Conservation (phyloP, 2,888 invertebrate species). For the Parelbella ahira region DNA sequence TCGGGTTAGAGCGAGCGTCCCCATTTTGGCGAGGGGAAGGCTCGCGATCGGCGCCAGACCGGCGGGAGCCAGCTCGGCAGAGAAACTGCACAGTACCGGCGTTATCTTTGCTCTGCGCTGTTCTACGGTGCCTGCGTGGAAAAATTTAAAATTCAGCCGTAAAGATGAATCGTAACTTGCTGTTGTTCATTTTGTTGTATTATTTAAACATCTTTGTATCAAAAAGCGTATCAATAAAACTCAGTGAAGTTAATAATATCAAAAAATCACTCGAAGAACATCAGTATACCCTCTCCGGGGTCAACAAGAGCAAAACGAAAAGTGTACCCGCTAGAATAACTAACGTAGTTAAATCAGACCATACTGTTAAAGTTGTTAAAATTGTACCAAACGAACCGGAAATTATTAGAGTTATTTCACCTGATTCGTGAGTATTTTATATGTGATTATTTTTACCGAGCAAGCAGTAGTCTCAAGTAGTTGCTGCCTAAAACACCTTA, state of each 20-base stretch:
- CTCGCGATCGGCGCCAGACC: conserved; percentile 31
- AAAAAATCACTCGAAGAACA: conserved; percentile 54
- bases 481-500: too few relatives aligned
- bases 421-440: conserved; percentile 55
- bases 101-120: too few relatives aligned
- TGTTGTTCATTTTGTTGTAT: conserved; percentile 19
- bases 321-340: conserved; percentile 48
- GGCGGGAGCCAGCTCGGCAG: conserved; percentile 32
- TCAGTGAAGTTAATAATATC: conserved; percentile 42
- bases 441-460: too few relatives aligned
- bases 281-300: conserved; percentile 43
- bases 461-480: too few relatives aligned
- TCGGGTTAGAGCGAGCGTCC: too few relatives aligned
- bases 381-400: conserved; percentile 30
- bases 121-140: too few relatives aligned
- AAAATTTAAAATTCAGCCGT: background rate
- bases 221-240: conserved; percentile 26
- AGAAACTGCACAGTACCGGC: conserved; percentile 10
- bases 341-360: conserved; percentile 46
- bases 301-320: conserved; percentile 48
- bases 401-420: conserved; percentile 46
- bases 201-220: conserved; percentile 7
- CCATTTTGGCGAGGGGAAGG: conserved; percentile 30
- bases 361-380: conserved; percentile 29
- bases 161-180: conserved; percentile 20